Percentiles rank a stretch among this genome's conserved stretches.
Evolutionary conservation across 2,113 vertebrate genomes (phyloP).

Genomic region (Semicossyphus pulcher): DNA sequence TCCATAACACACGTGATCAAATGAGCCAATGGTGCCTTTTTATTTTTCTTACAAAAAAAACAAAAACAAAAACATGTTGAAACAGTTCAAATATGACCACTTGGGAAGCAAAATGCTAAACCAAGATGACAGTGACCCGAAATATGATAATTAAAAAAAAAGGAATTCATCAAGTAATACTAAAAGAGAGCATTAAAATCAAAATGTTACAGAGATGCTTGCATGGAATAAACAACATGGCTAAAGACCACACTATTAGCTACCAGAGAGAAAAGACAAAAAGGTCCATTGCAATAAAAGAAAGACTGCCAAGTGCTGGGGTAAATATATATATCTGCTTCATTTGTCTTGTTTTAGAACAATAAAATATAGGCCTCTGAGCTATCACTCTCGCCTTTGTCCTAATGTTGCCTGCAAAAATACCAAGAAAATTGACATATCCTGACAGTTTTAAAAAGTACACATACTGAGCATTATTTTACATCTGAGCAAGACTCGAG

Average conservation of each 20-base stretch:
- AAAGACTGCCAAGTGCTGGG: constrained; percentile 88
- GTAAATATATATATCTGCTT: constrained; percentile 89
- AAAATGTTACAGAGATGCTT: constrained; percentile 86
- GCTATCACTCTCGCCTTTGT: constrained; percentile 82
- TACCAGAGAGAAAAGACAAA: constrained; percentile 85
- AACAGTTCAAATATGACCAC: constrained; percentile 85
- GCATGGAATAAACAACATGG: constrained; percentile 87
- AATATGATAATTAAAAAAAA: constrained; percentile 74
- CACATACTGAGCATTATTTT: constrained; percentile 85
- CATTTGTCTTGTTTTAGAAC: constrained; percentile 85
- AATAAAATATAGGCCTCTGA: constrained; percentile 88
- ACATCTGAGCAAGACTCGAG: constrained; percentile 86
- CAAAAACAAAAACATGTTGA: constrained; percentile 79
- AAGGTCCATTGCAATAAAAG: constrained; percentile 86
- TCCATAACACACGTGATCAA: constrained; percentile 59
- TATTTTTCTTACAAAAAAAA: constrained; percentile 78
- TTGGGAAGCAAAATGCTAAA: constrained; percentile 84
- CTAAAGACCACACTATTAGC: constrained; percentile 85
- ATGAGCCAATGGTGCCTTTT: constrained; percentile 86
- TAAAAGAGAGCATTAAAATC: constrained; percentile 83
- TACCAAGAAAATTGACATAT: constrained; percentile 85
- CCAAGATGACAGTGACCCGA: constrained; percentile 85
- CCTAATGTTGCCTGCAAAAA: constrained; percentile 86
- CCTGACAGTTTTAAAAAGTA: constrained; percentile 85
- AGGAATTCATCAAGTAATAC: constrained; percentile 82